Base-by-base conservation (phyloP, 1,140 invertebrate species). In the Rhynchophorus ferrugineus region DNA sequence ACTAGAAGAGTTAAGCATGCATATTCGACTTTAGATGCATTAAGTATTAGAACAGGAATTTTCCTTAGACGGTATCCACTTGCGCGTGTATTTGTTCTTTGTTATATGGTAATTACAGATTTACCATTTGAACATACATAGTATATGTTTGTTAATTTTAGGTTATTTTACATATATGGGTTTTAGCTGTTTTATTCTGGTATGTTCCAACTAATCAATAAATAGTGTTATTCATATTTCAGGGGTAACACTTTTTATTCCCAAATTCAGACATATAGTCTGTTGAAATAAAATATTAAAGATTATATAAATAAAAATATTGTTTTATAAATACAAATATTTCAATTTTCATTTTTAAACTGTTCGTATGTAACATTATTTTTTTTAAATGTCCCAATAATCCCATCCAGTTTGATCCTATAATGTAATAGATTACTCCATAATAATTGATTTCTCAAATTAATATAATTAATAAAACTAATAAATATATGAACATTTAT, bases 11-110 rank as follows among this genome's bases (percentile, higher is more conserved):
- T 91, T 2, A 91, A 91, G 69, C 74, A 82, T 61, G 88, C 87
- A 18, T 89, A 88, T 61, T 83, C 83, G 20, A 78, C 78, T 29
- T 71, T 91, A 11, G 88, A 91, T 71, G 77, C 80, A 19, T 79
- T 88, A 54, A 85, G 85, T 57, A 76, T 91, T 39, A 74, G 86
- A 47, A 77, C 87, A 16, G 88, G 89, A 13, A 76, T 87, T 11
- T 91, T 91, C 71, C 69, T 91, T 21, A 74, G 87, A 49, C 72
- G 86, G 53, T 89, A 91, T 75, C 89, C 89, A 3, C 73, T 89
- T 47, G 84, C 86, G 29, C 76, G 89, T 57, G 81, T 89, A 44
- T 79, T 88, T 69, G 79, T 90, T 8, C 76, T 91, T 45, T 71
- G 82, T 52, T 91, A 91, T 55, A 67, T 67, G 62, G 61, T 66